A percentile compares a stretch with the other conserved stretches of the same genome.
Conservation (phyloP, 2,797 vertebrate genomes). For the Tauraco hartlaubi region DNA sequence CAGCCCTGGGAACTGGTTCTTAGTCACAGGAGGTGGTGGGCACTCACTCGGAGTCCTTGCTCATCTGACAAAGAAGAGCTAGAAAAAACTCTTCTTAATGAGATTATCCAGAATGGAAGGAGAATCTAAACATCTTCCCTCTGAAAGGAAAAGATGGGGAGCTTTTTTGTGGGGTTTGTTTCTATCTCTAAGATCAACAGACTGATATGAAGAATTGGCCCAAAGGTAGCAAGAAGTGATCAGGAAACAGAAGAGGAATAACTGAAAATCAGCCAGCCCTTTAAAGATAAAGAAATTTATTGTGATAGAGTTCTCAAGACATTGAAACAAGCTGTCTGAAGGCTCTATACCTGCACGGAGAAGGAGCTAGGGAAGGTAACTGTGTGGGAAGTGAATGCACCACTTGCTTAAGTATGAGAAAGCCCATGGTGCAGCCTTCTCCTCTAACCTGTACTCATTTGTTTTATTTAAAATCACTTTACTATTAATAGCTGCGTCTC, state of each 20-base stretch:
- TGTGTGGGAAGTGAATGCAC: not conserved
- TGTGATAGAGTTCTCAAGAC: not conserved
- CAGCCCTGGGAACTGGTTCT: not conserved
- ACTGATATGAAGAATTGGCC: not conserved
- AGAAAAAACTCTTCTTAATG: not conserved
- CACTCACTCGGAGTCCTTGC: not conserved
- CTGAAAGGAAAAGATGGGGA: not conserved
- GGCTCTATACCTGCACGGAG: not conserved
- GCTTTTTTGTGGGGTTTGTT: not conserved
- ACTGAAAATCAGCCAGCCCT: not conserved
- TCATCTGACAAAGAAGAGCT: not conserved
- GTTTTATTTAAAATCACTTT: not conserved
- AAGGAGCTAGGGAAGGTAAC: not conserved
- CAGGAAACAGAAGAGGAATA: not conserved
- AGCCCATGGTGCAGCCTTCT: rapidly evolving
- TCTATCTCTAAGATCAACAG: not conserved
- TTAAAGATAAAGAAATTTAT: not conserved
- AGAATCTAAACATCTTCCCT: not conserved
- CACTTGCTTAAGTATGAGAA: not conserved
- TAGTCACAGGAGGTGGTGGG: not conserved
- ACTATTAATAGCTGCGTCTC: not conserved
- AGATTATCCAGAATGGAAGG: not conserved
- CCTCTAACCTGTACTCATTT: not conserved
- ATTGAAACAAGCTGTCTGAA: not conserved
- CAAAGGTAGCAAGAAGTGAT: not conserved